Conservation (phyloP, 2,888 invertebrate genomes). For the Scaptomyza reducta region DNA sequence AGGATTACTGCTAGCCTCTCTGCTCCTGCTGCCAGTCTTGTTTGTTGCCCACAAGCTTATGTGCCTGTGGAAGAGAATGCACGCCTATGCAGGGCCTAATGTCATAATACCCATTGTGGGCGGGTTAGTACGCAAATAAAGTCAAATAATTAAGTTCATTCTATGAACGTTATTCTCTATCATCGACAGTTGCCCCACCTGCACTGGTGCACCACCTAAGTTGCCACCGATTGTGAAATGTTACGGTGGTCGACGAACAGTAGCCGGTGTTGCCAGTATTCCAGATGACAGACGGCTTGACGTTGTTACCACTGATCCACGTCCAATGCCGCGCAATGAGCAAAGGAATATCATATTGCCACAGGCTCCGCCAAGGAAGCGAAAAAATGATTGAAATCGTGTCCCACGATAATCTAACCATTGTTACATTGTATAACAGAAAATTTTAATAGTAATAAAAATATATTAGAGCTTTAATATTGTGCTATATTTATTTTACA, state of each 20-base stretch:
- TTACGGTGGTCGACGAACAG: slow-evolving; percentile 28
- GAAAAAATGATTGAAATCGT: not conserved
- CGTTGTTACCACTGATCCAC: not conserved
- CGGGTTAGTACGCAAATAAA: slow-evolving; percentile 20
- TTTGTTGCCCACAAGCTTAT: slow-evolving; percentile 91
- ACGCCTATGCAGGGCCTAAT: slow-evolving; percentile 85
- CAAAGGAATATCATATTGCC: not conserved
- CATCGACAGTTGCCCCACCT: slow-evolving; percentile 38
- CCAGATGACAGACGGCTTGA: not conserved
- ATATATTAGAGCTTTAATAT: too few species aligned
- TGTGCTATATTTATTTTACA: not conserved
- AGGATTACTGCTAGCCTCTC: slow-evolving; percentile 91
- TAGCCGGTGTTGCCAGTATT: not conserved
- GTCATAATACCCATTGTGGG: not conserved
- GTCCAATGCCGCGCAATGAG: not conserved
- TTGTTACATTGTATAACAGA: not conserved
- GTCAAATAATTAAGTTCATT: not conserved
- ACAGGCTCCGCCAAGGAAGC: not conserved
- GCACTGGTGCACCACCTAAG: too few species aligned
- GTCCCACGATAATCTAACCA: not conserved
- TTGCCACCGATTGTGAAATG: slow-evolving; percentile 35
- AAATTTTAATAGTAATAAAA: not conserved
- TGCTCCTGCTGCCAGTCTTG: slow-evolving; percentile 92
- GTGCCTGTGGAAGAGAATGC: slow-evolving; percentile 92
- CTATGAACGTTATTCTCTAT: not conserved